Conservation (phyloP, 1,140 invertebrate genomes). For the Myzus persicae region DNA sequence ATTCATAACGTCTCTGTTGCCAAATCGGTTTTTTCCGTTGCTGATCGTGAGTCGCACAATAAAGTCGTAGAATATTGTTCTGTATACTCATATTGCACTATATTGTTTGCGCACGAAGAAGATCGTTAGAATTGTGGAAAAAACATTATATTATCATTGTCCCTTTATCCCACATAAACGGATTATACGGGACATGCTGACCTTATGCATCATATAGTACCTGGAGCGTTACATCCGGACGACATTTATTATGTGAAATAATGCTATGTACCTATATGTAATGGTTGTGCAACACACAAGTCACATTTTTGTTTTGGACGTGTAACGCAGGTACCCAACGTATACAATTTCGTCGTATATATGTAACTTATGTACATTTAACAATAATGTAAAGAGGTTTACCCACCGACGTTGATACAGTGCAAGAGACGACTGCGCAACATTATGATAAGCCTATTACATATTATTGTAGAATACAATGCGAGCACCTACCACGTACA, state of each 20-base stretch:
- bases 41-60: background rate
- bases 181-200: background rate
- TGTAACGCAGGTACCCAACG: background rate
- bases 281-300: no score
- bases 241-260: background rate
- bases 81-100: no score
- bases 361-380: no score
- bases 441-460: background rate
- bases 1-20: slow-evolving; percentile 9
- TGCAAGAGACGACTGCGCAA: background rate
- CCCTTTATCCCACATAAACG: background rate
- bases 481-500: background rate
- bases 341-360: no score
- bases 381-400: background rate
- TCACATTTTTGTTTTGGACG: background rate
- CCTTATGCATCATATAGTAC: background rate
- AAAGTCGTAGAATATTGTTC: background rate
- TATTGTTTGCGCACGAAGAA: background rate
- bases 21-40: background rate
- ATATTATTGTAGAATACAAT: background rate
- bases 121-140: background rate
- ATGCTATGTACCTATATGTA: no score
- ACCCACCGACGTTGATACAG: background rate
- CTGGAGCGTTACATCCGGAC: background rate
- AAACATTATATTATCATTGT: background rate